Conservation (phyloP, 2,113 vertebrate species). For the Corvus hawaiiensis region DNA sequence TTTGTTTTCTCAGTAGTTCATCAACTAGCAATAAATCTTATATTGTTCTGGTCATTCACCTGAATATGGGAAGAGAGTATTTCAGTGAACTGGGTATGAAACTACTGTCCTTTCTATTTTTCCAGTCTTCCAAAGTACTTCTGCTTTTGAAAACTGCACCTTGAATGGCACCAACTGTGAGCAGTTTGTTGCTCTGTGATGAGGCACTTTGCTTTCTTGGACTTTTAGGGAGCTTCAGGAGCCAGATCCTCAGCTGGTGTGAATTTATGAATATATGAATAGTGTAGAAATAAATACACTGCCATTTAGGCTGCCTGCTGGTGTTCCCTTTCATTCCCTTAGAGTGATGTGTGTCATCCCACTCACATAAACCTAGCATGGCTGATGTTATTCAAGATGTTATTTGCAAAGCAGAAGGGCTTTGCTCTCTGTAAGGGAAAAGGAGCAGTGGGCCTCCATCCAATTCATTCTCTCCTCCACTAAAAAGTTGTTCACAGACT, state of each 20-base stretch:
- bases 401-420: neutral
- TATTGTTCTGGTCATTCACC: neutral
- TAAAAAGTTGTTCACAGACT: neutral
- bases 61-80: neutral
- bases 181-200: slow-evolving; percentile 31
- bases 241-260: slow-evolving; percentile 50
- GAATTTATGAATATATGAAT: slow-evolving; percentile 42
- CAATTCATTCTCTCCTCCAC: neutral
- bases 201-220: slow-evolving; percentile 40
- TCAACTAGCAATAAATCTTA: neutral
- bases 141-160: neutral
- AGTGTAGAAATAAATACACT: slow-evolving; percentile 10
- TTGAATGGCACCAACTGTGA: slow-evolving; percentile 36
- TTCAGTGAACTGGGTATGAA: neutral
- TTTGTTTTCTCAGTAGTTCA: neutral
- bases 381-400: neutral
- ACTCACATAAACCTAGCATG: neutral
- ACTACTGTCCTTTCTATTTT: neutral
- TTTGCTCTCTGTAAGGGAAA: neutral
- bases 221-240: slow-evolving; percentile 15
- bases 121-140: neutral
- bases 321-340: slow-evolving; percentile 4
- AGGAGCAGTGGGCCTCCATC: neutral
- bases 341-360: neutral
- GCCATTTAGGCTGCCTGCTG: slow-evolving; percentile 35